These are phyloP conservation scores for Ormyrus nitidulus DNA, from an alignment of 2,888 invertebrate species.

Conservation along the genomic window DNA sequence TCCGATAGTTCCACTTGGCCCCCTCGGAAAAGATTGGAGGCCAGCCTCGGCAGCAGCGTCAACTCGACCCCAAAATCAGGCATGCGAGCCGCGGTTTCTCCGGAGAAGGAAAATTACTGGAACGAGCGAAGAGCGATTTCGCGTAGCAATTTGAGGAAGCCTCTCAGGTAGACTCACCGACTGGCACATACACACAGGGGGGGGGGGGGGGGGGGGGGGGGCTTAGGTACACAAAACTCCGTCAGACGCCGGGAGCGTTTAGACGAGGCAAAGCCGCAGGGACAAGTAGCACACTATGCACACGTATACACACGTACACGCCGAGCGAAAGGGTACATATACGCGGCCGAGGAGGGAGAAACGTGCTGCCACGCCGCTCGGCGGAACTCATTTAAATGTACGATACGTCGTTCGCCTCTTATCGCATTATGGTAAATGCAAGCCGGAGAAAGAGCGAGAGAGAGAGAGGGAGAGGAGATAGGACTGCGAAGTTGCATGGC, in stretches of 20 bases:
- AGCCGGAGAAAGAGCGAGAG: no score
- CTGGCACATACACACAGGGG: no score
- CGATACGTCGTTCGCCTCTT: slow-evolving; percentile 68
- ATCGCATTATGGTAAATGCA: slow-evolving; percentile 72
- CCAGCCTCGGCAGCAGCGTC: not conserved
- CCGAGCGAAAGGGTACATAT: not conserved
- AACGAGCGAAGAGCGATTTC: slow-evolving; percentile 16
- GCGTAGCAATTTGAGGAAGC: slow-evolving; percentile 9
- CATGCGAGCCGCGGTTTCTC: not conserved
- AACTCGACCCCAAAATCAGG: not conserved
- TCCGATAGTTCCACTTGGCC: not conserved
- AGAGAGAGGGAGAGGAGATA: no score
- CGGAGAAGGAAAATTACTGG: slow-evolving; percentile 15
- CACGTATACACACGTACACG: not conserved
- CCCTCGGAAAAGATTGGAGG: not conserved
- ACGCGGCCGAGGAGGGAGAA: no score
- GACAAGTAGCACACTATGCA: slow-evolving; percentile 16
- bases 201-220: no score
- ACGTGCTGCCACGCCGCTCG: not conserved
- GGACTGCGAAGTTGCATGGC: no score
- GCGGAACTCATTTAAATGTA: slow-evolving; percentile 68
- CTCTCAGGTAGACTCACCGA: no score
- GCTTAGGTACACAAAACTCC: no score
- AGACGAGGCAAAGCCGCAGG: not conserved
- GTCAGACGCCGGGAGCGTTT: no score